phyloP scores from a whole-genome alignment of 2,113 vertebrate genomes.

The Gadus macrocephalus region DNA sequence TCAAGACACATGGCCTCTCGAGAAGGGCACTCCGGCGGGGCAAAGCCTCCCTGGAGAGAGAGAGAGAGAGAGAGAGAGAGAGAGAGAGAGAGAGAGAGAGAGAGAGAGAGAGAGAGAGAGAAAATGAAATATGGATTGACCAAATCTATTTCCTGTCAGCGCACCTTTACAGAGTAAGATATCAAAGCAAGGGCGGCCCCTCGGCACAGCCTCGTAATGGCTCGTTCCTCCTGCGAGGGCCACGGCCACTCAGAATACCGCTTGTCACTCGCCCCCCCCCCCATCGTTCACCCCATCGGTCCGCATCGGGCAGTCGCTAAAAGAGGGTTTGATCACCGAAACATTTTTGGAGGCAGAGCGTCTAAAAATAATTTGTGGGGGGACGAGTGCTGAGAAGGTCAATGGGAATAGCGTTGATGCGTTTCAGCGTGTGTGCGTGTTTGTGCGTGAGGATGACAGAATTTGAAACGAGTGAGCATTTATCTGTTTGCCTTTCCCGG shows the following conservation, averaged over 20 bases:
- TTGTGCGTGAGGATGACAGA: slow-evolving; percentile 6
- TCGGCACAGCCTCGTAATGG: background rate
- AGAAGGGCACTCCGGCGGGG: slow-evolving; percentile 36
- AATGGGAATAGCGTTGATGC: background rate
- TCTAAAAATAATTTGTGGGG: background rate
- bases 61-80: background rate
- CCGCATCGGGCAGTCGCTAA: too few relatives aligned
- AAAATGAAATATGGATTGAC: slow-evolving; percentile 57
- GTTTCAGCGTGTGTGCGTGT: background rate
- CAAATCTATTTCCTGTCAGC: slow-evolving; percentile 57
- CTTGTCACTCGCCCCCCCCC: background rate
- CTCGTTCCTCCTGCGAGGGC: too few relatives aligned
- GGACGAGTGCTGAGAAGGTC: slow-evolving; percentile 3
- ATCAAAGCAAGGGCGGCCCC: slow-evolving; percentile 23
- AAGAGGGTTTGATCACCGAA: background rate
- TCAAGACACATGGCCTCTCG: slow-evolving; percentile 17
- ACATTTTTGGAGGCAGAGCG: background rate
- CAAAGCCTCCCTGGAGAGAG: slow-evolving; percentile 34
- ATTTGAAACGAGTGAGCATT: slow-evolving; percentile 22
- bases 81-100: too few relatives aligned
- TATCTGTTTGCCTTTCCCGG: slow-evolving; percentile 34
- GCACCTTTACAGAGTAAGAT: slow-evolving; percentile 41
- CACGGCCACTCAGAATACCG: too few relatives aligned
- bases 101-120: slow-evolving; percentile 6
- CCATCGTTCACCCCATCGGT: too few relatives aligned